Evolutionary conservation across 2,113 vertebrate species (phyloP).

Genomic region (Labeo rohita): DNA sequence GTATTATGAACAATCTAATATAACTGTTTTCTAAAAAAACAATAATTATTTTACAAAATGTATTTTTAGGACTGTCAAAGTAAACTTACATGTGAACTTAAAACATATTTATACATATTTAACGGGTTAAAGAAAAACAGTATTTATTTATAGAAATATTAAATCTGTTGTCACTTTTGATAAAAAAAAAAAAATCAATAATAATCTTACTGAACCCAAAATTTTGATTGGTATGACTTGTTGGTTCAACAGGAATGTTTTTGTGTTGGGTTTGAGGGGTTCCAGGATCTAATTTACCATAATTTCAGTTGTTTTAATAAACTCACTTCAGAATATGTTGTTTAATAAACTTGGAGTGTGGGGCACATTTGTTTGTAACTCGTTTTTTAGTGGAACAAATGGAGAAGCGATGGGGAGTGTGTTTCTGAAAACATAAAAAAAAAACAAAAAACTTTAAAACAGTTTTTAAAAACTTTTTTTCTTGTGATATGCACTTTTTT

Average conservation of each 20-base stretch:
- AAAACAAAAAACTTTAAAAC: not conserved
- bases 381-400: not conserved
- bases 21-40: too few species aligned
- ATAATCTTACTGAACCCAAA: not conserved
- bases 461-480: not conserved
- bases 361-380: not conserved
- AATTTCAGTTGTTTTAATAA: not conserved
- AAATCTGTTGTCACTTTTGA: not conserved
- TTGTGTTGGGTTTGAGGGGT: not conserved
- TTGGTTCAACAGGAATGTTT: not conserved
- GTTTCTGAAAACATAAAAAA: not conserved
- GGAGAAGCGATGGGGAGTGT: not conserved
- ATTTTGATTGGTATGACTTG: not conserved
- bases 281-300: not conserved
- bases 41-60: too few species aligned
- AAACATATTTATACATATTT: too few species aligned
- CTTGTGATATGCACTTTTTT: not conserved
- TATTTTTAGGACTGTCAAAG: too few species aligned
- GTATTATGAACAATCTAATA: too few species aligned
- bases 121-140: not conserved
- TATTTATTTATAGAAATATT: not conserved
- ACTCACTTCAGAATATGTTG: not conserved
- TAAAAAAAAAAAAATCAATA: not conserved
- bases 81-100: too few species aligned
- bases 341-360: not conserved